Evolutionary conservation across 2,797 vertebrate genomes (phyloP), one percentile per base, ranked within the genome.

Genomic region (Yasuhikotakia modesta): DNA sequence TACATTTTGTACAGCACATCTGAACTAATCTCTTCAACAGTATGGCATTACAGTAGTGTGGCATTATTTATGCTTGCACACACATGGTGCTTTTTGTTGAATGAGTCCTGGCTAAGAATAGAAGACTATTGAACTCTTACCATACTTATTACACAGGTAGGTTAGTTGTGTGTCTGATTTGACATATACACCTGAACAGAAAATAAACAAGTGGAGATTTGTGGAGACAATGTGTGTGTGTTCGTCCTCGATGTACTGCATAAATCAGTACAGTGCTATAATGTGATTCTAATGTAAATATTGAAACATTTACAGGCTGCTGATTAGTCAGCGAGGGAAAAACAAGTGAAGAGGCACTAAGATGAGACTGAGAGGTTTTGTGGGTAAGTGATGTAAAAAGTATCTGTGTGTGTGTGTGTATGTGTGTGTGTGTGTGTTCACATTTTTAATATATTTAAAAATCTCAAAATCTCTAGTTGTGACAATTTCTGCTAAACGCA

Each of bases 261-360:
- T 30, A 12, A 22, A 19, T 58, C 22, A 27, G 17, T 45, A 53
- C 53, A 72, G 27, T 63, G 24, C 45, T 32, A 35, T 52, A 52
- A 13, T 64, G n/a, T 73, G 30, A 52, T 4, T n/a, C 17, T 35
- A 1, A 35, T 39, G 8, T 63, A 3, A 4, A 39, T 74, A 35
- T 63, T 19, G 19, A 65, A 63, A 74, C 39, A 46, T 21, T 74
- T 53, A 65, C 50, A 67, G 63, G 73, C 22, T 43, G 16, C 61
- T 64, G 46, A 48, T 72, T 61, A 19, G 6, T 45, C 43, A 50
- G 35, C 6, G 19, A 57, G 57, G 27, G 55, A 30, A 63, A 21
- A 43, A 73, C 22, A 63, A 45, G 46, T 61, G 39, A 32, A 6
- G 27, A 35, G 39, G 14, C 70, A 60, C 17, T 63, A 17, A 39